Evolutionary conservation across 2,888 invertebrate species (phyloP), one percentile per base, ranked within the genome.

Genomic region (Isotomurus palustris): DNA sequence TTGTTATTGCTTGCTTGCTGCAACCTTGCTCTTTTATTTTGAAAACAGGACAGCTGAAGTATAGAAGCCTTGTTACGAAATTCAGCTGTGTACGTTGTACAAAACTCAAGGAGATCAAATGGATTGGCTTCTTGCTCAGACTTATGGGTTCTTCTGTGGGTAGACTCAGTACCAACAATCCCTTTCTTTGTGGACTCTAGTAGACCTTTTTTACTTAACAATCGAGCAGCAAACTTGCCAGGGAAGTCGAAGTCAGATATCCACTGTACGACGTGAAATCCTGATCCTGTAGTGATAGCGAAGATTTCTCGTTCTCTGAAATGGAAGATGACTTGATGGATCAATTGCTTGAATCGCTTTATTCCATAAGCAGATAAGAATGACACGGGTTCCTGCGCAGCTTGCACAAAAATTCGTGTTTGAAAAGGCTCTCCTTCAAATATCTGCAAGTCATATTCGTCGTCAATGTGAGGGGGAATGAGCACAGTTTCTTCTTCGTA

Each of bases 191-290:
- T 47, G n/a, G 19, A 21, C 21, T 47, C 40, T n/a, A 27, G 27
- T 6, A 21, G n/a, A 12, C 54, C 54, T 38, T 54, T 28, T 5
- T 38, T 4, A 14, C 21, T 54, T 4, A 54, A n/a, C 12, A 54
- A 25, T 12, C 54, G 22, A 8, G 54, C 54, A 4, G 54, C 54
- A 3, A 54, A 28, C 19, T 54, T 54, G 0, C 5, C 5, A 1
- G 54, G 54, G n/a, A 54, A 54, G 3, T 48, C 54, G 19, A 28
- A 48, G 40, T 54, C 54, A 1, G 47, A 35, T 19, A 3, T 27
- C 4, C 25, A 19, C 10, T 54, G 54, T n/a, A 54, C 22, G 3
- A 54, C 45, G 6, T 38, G 36, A 25, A 25, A 54, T 1, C 47
- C 47, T 19, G 35, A 40, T 1, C 35, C 32, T 24, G 53, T 53